These are phyloP conservation scores for Macrosoma leucophasiata DNA, from an alignment of 2,888 invertebrate genomes.

Conservation along the genomic window DNA sequence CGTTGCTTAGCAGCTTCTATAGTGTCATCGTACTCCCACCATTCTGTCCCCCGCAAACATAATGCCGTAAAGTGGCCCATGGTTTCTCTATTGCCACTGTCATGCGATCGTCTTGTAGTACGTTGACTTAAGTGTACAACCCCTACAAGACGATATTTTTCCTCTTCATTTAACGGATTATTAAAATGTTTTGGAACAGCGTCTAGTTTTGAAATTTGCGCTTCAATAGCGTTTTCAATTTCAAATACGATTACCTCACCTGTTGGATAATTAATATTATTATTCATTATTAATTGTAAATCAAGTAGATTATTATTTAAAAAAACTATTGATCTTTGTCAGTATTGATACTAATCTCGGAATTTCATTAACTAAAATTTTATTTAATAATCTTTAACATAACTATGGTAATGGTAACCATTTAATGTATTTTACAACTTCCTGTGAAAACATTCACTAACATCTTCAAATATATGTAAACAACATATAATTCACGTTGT, in stretches of 20 bases:
- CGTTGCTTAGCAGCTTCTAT: not conserved
- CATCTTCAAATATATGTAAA: too few relatives aligned
- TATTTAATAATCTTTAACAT: too few relatives aligned
- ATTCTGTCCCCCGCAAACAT: not conserved
- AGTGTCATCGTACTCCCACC: conserved; percentile 1
- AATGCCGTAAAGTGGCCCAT: not conserved
- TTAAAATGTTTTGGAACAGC: not conserved
- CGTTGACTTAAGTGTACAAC: not conserved
- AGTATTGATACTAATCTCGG: too few relatives aligned
- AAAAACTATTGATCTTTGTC: too few relatives aligned
- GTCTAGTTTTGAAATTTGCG: not conserved
- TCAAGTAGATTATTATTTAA: not conserved
- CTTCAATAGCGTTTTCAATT: not conserved
- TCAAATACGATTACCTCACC: not conserved
- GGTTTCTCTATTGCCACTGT: not conserved
- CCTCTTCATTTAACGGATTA: not conserved
- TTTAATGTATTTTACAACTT: too few relatives aligned
- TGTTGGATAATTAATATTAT: not conserved
- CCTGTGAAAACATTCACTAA: too few relatives aligned
- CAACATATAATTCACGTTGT: too few relatives aligned
- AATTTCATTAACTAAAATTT: too few relatives aligned
- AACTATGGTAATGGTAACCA: too few relatives aligned
- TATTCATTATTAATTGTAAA: not conserved
- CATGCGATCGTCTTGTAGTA: not conserved
- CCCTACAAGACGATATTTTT: not conserved